Evolutionary conservation across 2,113 vertebrate species (phyloP), one percentile per base, ranked within the genome.

Genomic region (Blennius ocellaris): DNA sequence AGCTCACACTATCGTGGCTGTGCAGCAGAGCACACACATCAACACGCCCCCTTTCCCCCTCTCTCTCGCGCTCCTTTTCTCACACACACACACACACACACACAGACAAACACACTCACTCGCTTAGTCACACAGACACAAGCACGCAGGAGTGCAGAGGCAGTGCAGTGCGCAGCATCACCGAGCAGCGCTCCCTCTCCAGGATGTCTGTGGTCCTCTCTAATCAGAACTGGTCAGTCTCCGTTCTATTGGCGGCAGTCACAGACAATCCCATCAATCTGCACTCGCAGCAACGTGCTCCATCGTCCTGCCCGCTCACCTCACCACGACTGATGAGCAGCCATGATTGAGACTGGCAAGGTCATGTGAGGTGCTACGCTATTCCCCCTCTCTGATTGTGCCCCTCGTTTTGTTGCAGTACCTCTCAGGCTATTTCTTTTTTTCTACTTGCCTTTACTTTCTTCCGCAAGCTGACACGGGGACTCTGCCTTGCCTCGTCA

Each of bases 1-100:
- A 87, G 92, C 93, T 87, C 88, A 94, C 95, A 91, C 93, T 87
- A 84, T 74, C 44, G 86, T 79, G 84, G 88, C 81, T 90, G 92
- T 90, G 90, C 90, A 91, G 89, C 92, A 91, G 86, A 89, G 90
- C 90, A 85, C 85, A 85, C 85, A 90, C 86, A 89, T 84, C 87
- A 87, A 90, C 90, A 91, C 90, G 78, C 92, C 91, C 87, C 91
- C 89, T 81, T 86, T 67, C 83, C 15, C 75, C 38, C 69, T 59
- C 69, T 60, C 70, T 66, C 75, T 48, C 55, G 21, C 74, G 57
- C 62, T 70, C 64, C 56, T 54, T 51, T 68, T 80, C 73, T 56
- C 49, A 51, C 78, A 48, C 83, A 54, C 55, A 53, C 73, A 11
- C 52, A 17, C 66, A 49, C 67, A 43, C 68, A 17, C 70, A 30